A percentile compares a stretch with the other conserved stretches of the same genome.
Conservation (phyloP, 1,140 invertebrate genomes). For the Drosophila kanapiae region DNA sequence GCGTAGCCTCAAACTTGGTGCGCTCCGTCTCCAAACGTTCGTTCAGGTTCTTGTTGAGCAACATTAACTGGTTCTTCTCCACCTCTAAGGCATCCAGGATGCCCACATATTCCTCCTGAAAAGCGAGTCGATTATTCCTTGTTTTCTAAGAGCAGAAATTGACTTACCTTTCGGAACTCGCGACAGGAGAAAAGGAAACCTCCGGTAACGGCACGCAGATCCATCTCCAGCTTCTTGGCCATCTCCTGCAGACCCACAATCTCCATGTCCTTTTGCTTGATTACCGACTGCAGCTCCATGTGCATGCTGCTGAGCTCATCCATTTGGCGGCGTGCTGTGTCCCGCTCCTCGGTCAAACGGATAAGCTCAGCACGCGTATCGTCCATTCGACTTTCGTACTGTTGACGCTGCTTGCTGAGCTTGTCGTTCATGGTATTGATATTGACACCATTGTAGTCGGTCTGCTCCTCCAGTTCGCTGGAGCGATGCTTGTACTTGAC, state of each 20-base stretch:
- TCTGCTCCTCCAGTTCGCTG: conserved; percentile 67
- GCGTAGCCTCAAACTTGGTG: conserved; percentile 53
- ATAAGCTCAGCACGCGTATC: conserved; percentile 87
- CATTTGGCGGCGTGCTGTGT: conserved; percentile 49
- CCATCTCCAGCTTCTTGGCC: conserved; percentile 68
- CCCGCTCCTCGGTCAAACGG: conserved; percentile 63
- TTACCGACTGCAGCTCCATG: conserved; percentile 51
- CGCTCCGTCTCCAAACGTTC: conserved; percentile 86
- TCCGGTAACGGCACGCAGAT: conserved; percentile 73
- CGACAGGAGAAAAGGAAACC: conserved; percentile 81
- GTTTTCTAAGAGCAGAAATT: not conserved
- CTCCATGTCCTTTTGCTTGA: conserved; percentile 54
- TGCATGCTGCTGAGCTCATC: conserved; percentile 69
- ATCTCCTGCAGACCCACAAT: conserved; percentile 50
- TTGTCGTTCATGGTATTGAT: conserved; percentile 66
- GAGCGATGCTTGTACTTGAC: conserved; percentile 62
- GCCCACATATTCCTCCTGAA: conserved; percentile 76
- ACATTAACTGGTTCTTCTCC: conserved; percentile 86
- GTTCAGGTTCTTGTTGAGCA: conserved; percentile 86
- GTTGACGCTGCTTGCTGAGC: conserved; percentile 60
- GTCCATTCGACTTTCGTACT: conserved; percentile 81
- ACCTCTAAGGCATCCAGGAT: conserved; percentile 86
- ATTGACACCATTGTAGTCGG: conserved; percentile 67
- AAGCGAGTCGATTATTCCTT: not conserved
- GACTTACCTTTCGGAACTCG: conserved; percentile 74